phyloP scores from a whole-genome alignment of 2,113 vertebrate genomes.

The Guaruba guarouba region DNA sequence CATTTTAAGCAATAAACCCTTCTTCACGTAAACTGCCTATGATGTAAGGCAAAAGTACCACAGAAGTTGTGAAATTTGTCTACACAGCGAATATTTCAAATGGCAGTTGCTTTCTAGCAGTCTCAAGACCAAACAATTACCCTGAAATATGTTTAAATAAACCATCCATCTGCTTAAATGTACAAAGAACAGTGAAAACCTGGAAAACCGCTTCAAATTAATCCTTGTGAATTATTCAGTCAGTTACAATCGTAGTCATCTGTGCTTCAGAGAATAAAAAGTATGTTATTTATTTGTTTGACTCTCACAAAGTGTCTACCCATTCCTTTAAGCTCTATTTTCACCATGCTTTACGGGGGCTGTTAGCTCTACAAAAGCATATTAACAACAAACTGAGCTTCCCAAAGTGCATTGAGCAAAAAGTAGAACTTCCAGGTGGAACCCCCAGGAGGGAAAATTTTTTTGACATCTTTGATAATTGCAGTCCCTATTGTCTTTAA shows the following conservation, averaged over 20 bases:
- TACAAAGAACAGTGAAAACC: neutral
- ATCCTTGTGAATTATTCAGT: conserved; percentile 15
- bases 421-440: neutral
- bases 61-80: neutral
- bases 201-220: conserved; percentile 19
- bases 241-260: conserved; percentile 7
- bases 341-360: neutral
- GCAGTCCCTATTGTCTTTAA: neutral
- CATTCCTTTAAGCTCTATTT: conserved; percentile 9
- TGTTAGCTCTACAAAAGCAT: neutral
- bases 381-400: neutral
- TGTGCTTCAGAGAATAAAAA: neutral
- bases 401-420: neutral
- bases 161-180: neutral
- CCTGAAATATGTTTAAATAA: neutral
- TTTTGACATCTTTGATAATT: neutral
- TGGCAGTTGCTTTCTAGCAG: neutral
- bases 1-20: neutral
- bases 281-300: conserved; percentile 33
- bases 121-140: neutral
- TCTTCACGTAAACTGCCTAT: neutral
- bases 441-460: neutral
- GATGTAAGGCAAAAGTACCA: neutral
- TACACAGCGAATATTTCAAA: neutral
- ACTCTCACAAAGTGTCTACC: conserved; percentile 28